These are phyloP conservation scores for Julus scandinavius DNA, from an alignment of 2,888 invertebrate genomes.

Conservation along the genomic window DNA sequence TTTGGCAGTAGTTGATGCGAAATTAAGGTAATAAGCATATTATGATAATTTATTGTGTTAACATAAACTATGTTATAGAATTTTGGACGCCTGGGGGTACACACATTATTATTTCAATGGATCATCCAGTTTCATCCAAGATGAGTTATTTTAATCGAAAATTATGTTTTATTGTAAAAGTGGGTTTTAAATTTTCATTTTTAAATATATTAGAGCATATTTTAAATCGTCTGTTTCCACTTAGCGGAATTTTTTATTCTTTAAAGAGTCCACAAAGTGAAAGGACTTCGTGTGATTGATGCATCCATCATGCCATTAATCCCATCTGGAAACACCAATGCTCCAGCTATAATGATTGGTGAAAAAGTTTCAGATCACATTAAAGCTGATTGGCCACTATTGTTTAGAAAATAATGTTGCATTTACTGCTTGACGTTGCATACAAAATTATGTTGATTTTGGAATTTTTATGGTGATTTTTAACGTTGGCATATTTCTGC, in stretches of 20 bases:
- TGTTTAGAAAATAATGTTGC: too few species aligned
- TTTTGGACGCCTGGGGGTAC: too few species aligned
- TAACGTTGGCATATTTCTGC: too few species aligned
- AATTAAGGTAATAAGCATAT: slow-evolving; percentile 55
- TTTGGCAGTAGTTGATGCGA: slow-evolving; percentile 67
- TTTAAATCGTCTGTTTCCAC: too few species aligned
- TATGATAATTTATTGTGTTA: too few species aligned
- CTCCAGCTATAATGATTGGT: slow-evolving; percentile 54
- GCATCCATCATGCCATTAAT: slow-evolving; percentile 54
- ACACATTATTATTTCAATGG: slow-evolving; percentile 65
- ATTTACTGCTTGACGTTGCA: too few species aligned
- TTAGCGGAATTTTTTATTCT: neutral
- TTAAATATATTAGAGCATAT: too few species aligned
- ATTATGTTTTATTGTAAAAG: neutral
- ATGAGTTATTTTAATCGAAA: slow-evolving; percentile 67
- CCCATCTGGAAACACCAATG: slow-evolving; percentile 49
- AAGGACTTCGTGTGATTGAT: slow-evolving; percentile 52
- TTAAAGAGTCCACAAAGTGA: slow-evolving; percentile 52
- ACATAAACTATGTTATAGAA: too few species aligned
- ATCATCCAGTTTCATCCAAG: slow-evolving; percentile 64
- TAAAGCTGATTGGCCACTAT: slow-evolving; percentile 43
- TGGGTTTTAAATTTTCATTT: too few species aligned
- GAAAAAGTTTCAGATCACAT: slow-evolving; percentile 55
- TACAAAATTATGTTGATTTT: too few species aligned
- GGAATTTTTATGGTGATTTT: too few species aligned